These are phyloP conservation scores for Gasteruption jaculator DNA, from an alignment of 2,888 invertebrate genomes.

Conservation along the genomic window DNA sequence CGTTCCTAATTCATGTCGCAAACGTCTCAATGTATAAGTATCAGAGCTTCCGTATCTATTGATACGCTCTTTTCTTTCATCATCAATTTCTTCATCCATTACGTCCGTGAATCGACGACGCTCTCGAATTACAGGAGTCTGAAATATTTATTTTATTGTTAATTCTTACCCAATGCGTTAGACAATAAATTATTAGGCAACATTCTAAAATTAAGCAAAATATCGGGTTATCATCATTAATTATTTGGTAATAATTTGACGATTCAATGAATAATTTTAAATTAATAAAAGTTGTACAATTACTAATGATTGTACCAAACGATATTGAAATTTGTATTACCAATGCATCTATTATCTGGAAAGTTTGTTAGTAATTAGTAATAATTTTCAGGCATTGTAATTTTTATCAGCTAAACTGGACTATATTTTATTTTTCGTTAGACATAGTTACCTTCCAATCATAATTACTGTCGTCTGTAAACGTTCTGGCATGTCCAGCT, in stretches of 20 bases:
- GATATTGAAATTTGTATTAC: neutral
- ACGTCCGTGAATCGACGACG: conserved; percentile 88
- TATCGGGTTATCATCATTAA: neutral
- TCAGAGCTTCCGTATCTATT: conserved; percentile 71
- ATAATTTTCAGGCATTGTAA: neutral
- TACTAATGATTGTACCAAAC: no score
- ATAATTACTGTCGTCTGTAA: conserved; percentile 64
- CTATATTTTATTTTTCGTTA: neutral
- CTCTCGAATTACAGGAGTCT: conserved; percentile 85
- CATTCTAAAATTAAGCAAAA: no score
- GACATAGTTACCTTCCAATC: conserved; percentile 68
- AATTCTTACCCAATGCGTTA: no score
- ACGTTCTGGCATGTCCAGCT: conserved; percentile 67
- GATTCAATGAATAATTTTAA: no score
- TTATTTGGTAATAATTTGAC: neutral
- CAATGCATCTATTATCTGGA: no score
- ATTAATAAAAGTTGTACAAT: no score
- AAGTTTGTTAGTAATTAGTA: no score
- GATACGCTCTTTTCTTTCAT: conserved; percentile 78
- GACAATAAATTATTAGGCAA: no score
- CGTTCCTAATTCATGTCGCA: conserved; percentile 81
- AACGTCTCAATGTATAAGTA: conserved; percentile 65
- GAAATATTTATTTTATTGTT: no score
- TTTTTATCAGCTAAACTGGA: neutral
- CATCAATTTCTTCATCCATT: conserved; percentile 94